A percentile compares a stretch with the other conserved stretches of the same genome.
phyloP scores from a whole-genome alignment of 2,797 vertebrate genomes.

The Dermochelys coriacea region DNA sequence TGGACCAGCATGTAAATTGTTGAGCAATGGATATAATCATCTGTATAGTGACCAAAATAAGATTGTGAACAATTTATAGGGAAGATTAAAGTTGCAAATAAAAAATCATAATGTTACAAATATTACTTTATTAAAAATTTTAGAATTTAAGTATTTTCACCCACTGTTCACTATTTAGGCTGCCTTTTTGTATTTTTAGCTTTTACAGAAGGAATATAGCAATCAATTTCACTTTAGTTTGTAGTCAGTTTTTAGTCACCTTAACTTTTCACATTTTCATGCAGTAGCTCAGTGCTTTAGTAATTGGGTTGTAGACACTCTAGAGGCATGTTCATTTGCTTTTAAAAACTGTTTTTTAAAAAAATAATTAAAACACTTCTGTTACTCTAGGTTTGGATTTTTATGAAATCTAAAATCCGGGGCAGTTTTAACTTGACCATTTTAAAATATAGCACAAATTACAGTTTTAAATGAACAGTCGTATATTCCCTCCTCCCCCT shows the following conservation, averaged over 20 bases:
- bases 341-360: neutral
- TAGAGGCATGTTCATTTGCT: neutral
- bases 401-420: neutral
- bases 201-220: accelerated
- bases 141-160: neutral
- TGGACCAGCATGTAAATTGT: neutral
- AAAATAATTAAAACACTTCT: neutral
- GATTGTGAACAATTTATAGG: neutral
- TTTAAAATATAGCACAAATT: neutral
- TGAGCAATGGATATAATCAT: neutral
- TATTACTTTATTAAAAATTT: neutral
- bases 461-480: neutral
- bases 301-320: neutral
- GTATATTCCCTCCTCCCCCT: neutral
- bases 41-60: neutral
- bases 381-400: neutral
- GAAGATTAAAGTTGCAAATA: neutral
- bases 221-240: neutral
- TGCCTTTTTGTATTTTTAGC: neutral
- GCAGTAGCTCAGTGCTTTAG: neutral
- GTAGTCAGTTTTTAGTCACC: neutral
- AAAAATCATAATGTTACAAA: neutral
- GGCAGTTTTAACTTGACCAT: neutral
- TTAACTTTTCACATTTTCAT: neutral
- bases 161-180: neutral